phyloP scores from a whole-genome alignment of 2,888 invertebrate genomes.

The Euspilapteryx auroguttella region DNA sequence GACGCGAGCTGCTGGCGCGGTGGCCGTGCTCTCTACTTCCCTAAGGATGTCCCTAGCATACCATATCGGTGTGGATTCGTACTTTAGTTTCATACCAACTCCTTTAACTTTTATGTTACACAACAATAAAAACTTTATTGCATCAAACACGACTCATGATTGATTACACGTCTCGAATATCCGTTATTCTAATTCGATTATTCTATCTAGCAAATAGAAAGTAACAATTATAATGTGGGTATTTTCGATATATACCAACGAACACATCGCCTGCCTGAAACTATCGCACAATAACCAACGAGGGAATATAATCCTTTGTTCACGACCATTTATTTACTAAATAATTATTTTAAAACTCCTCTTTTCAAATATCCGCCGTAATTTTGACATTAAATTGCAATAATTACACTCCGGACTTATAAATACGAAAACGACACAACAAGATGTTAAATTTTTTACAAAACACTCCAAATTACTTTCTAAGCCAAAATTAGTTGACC shows the following conservation, averaged over 20 bases:
- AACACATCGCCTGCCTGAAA: neutral
- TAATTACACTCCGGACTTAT: slow-evolving; percentile 37
- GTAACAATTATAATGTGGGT: slow-evolving; percentile 54
- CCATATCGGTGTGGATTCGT: no score
- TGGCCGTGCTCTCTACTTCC: no score
- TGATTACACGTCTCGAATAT: slow-evolving; percentile 2
- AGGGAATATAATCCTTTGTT: slow-evolving; percentile 40
- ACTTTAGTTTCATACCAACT: no score
- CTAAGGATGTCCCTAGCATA: no score
- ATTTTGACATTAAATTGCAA: slow-evolving; percentile 30
- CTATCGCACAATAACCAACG: slow-evolving; percentile 36
- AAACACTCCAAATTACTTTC: slow-evolving; percentile 31
- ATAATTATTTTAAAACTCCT: slow-evolving; percentile 30
- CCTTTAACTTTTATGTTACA: slow-evolving; percentile 1
- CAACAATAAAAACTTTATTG: slow-evolving; percentile 8
- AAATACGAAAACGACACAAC: slow-evolving; percentile 57
- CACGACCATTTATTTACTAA: slow-evolving; percentile 41
- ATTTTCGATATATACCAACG: no score
- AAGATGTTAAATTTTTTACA: slow-evolving; percentile 32
- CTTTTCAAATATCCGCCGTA: slow-evolving; percentile 20
- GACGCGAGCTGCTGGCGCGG: slow-evolving; percentile 1
- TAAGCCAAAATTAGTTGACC: slow-evolving; percentile 34
- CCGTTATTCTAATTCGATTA: slow-evolving; percentile 48
- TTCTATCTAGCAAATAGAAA: slow-evolving; percentile 61
- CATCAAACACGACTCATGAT: slow-evolving; percentile 19